Conservation (phyloP, 2,797 vertebrate genomes). For the Poecilia picta region DNA sequence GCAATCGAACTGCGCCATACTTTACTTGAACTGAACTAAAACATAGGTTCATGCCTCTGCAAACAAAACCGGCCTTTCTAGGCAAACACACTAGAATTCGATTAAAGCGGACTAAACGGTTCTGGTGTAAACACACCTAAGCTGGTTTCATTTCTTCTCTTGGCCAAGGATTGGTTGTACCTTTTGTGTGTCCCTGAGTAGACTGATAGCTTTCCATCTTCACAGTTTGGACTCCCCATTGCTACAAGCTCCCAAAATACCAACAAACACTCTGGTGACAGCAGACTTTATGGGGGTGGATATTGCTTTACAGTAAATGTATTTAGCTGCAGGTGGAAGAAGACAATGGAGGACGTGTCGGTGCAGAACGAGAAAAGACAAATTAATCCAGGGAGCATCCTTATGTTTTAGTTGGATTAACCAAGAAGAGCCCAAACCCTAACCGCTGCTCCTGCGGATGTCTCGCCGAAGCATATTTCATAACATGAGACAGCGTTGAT, state of each 20-base stretch:
- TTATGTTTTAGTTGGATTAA: constrained; percentile 3
- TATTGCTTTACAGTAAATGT: constrained; percentile 37
- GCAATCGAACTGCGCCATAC: no score
- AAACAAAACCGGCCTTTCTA: no score
- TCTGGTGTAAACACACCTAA: not conserved
- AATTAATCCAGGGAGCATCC: constrained; percentile 20
- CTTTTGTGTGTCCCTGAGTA: constrained; percentile 39
- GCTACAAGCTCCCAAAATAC: constrained; percentile 71
- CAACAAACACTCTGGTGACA: constrained; percentile 44
- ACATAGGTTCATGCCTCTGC: no score
- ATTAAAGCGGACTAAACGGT: no score
- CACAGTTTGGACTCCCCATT: constrained; percentile 40
- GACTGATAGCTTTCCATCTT: constrained; percentile 70
- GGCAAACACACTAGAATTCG: no score
- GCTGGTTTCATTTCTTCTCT: constrained; percentile 18
- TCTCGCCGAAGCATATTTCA: constrained; percentile 44
- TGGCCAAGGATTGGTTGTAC: constrained; percentile 19
- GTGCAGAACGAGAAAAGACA: constrained; percentile 22
- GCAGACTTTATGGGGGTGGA: constrained; percentile 28
- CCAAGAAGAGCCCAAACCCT: constrained; percentile 2
- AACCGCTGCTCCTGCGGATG: constrained; percentile 33
- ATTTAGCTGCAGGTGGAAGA: constrained; percentile 28
- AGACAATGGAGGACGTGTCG: constrained; percentile 9
- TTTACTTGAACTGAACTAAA: no score
- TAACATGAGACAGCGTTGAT: constrained; percentile 62